Evolutionary conservation across 2,888 invertebrate species (phyloP).

Genomic region (Cremastobaeus sp.): DNA sequence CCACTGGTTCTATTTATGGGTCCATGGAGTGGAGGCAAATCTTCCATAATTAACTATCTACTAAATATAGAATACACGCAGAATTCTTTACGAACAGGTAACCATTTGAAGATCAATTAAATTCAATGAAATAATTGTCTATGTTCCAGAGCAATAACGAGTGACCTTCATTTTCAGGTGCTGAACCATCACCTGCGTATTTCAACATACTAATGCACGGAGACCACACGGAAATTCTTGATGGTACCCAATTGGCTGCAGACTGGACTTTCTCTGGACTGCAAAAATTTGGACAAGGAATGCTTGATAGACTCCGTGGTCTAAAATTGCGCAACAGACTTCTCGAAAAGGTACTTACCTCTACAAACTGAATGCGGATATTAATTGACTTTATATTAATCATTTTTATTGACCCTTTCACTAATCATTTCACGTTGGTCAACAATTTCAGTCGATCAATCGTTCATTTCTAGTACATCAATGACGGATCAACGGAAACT

Average conservation of each 20-base stretch:
- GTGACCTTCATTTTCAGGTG: conserved; percentile 81
- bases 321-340: conserved; percentile 89
- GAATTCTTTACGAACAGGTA: conserved; percentile 92
- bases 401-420: background rate
- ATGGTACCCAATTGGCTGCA: conserved; percentile 96
- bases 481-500: too few species aligned
- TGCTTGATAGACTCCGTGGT: conserved; percentile 92
- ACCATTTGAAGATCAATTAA: conserved; percentile 1
- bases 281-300: conserved; percentile 96
- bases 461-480: too few species aligned
- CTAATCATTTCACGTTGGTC: background rate
- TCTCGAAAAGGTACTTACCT: conserved; percentile 90
- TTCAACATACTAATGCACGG: conserved; percentile 95
- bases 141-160: conserved; percentile 61
- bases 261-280: conserved; percentile 96
- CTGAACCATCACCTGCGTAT: conserved; percentile 95
- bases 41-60: conserved; percentile 94
- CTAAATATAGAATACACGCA: conserved; percentile 91
- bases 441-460: too few species aligned
- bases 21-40: conserved; percentile 98
- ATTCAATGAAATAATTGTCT: conserved; percentile 2
- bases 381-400: background rate
- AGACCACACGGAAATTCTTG: conserved; percentile 89
- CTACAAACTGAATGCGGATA: too few species aligned
- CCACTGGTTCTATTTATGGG: conserved; percentile 96